Percentiles rank a stretch among this genome's conserved stretches.
These are phyloP conservation scores for Achlya flavicornis DNA, from an alignment of 2,888 invertebrate species.

Conservation along the genomic window DNA sequence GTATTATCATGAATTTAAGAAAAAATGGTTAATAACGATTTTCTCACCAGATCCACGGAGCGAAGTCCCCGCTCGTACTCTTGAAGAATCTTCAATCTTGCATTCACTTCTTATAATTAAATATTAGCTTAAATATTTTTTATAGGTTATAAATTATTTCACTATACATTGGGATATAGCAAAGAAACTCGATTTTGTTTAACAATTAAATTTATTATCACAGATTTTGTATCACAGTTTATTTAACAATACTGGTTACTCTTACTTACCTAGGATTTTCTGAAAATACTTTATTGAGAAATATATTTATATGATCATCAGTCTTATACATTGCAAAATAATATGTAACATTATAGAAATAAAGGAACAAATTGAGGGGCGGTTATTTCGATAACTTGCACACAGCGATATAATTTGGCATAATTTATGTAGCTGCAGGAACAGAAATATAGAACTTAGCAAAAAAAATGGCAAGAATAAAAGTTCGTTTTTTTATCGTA, in stretches of 20 bases:
- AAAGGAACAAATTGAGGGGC: no score
- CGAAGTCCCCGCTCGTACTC: slow-evolving; percentile 24
- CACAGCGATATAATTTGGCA: no score
- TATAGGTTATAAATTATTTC: slow-evolving; percentile 18
- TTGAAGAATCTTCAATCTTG: slow-evolving; percentile 34
- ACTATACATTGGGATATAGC: slow-evolving; percentile 24
- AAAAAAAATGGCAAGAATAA: no score
- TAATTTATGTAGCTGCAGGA: no score
- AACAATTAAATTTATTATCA: slow-evolving; percentile 34
- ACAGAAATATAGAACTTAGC: no score
- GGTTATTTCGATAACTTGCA: no score
- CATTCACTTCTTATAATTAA: slow-evolving; percentile 34
- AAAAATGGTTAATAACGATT: slow-evolving; percentile 29
- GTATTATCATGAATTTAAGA: slow-evolving; percentile 60
- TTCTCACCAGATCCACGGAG: slow-evolving; percentile 51
- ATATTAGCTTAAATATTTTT: slow-evolving; percentile 19
- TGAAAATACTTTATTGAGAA: neutral
- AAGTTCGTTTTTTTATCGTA: no score
- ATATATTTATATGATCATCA: neutral
- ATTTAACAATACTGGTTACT: slow-evolving; percentile 12
- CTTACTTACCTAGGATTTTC: neutral
- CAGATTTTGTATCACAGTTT: slow-evolving; percentile 41
- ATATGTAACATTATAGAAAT: no score
- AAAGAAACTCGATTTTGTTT: slow-evolving; percentile 41
- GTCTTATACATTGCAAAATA: slow-evolving; percentile 11